These are phyloP conservation scores for Geophilus truncorum DNA, from an alignment of 2,888 invertebrate genomes.

Conservation along the genomic window DNA sequence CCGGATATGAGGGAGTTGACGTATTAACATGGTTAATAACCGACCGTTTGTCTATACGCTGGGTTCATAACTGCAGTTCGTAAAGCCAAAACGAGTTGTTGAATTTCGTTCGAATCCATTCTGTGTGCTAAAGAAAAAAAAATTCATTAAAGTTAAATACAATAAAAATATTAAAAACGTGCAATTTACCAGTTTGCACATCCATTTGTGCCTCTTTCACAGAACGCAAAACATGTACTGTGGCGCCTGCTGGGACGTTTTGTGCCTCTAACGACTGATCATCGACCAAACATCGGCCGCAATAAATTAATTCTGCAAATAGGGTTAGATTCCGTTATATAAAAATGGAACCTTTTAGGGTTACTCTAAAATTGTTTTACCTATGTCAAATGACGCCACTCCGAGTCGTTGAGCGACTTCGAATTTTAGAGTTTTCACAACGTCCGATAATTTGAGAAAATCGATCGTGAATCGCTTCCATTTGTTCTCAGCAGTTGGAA, in stretches of 20 bases:
- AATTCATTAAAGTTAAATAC: background rate
- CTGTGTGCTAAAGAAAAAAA: background rate
- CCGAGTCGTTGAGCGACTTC: background rate
- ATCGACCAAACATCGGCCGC: conserved; percentile 65
- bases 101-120: conserved; percentile 39
- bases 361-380: background rate
- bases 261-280: conserved; percentile 59
- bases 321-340: conserved; percentile 15
- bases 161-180: too few relatives aligned
- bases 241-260: conserved; percentile 57
- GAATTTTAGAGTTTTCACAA: background rate
- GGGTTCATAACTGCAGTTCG: conserved; percentile 59
- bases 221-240: conserved; percentile 53
- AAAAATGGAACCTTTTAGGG: too few relatives aligned
- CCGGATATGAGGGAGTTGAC: too few relatives aligned
- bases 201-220: background rate
- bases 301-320: conserved; percentile 62
- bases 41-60: conserved; percentile 62
- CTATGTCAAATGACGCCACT: background rate
- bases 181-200: conserved; percentile 35
- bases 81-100: conserved; percentile 60
- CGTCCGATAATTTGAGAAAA: background rate
- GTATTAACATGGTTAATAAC: too few relatives aligned
- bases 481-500: background rate
- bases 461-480: background rate